These are phyloP conservation scores for Tychaedon coryphoeus DNA, from an alignment of 2,113 vertebrate genomes.

Conservation along the genomic window DNA sequence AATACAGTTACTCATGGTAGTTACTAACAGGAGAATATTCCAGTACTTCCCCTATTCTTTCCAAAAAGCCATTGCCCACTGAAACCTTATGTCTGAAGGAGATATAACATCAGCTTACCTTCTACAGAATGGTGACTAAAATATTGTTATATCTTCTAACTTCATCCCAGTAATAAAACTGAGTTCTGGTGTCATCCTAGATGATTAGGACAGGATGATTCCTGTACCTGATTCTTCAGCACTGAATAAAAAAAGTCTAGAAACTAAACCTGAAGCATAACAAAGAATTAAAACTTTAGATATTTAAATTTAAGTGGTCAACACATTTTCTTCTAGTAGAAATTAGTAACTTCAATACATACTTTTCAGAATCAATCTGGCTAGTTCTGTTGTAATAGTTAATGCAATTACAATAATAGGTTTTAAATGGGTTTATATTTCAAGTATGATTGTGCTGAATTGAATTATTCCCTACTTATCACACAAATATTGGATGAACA, in stretches of 20 bases:
- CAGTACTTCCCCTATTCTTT: neutral
- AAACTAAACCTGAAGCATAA: neutral
- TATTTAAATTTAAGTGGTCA: neutral
- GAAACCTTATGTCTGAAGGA: neutral
- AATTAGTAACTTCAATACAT: neutral
- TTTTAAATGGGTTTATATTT: slow-evolving; percentile 37
- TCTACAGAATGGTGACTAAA: neutral
- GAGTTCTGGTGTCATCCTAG: neutral
- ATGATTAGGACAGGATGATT: neutral
- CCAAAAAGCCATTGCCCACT: neutral
- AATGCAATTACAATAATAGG: slow-evolving; percentile 14
- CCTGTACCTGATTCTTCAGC: neutral
- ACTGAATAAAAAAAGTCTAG: neutral
- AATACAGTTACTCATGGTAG: neutral
- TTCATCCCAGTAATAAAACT: neutral
- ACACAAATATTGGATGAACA: slow-evolving; percentile 25
- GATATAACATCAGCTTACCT: neutral
- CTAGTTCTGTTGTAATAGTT: neutral
- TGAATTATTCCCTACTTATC: slow-evolving; percentile 34
- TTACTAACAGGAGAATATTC: neutral
- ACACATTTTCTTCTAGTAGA: neutral
- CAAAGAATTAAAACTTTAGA: neutral
- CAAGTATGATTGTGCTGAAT: slow-evolving; percentile 21
- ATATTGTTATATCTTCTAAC: neutral
- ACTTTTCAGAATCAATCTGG: neutral